Percentiles rank a stretch among this genome's conserved stretches.
Evolutionary conservation across 2,113 vertebrate species (phyloP).

Genomic region (Casuarius casuarius): DNA sequence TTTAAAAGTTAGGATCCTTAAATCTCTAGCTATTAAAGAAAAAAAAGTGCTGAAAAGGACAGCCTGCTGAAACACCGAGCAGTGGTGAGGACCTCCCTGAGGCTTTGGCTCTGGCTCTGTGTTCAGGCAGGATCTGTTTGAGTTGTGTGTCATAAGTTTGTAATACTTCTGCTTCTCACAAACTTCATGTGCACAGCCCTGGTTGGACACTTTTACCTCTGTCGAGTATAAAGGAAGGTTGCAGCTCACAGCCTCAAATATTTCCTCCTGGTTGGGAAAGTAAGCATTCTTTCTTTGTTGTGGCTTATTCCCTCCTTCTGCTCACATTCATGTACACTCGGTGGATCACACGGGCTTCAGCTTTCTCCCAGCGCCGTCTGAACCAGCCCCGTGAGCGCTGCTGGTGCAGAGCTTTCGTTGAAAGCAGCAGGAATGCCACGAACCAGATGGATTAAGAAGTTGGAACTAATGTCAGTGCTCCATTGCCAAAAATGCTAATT

Average conservation of each 20-base stretch:
- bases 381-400: background rate
- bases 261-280: background rate
- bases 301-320: background rate
- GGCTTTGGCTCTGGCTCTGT: background rate
- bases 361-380: background rate
- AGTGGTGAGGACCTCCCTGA: accelerated
- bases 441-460: background rate
- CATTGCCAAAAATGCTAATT: background rate
- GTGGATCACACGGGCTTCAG: background rate
- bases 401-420: background rate
- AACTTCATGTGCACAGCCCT: accelerated
- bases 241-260: accelerated
- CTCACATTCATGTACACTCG: accelerated
- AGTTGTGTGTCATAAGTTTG: accelerated
- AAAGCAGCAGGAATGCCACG: background rate
- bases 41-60: background rate
- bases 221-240: background rate
- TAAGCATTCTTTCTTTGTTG: background rate
- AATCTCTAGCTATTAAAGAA: background rate
- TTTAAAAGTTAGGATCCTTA: background rate
- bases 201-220: background rate
- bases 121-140: background rate
- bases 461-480: background rate
- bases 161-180: background rate
- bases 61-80: background rate